These are phyloP conservation scores for Ophthalmolycus amberensis DNA, from an alignment of 2,113 vertebrate species.

Conservation along the genomic window DNA sequence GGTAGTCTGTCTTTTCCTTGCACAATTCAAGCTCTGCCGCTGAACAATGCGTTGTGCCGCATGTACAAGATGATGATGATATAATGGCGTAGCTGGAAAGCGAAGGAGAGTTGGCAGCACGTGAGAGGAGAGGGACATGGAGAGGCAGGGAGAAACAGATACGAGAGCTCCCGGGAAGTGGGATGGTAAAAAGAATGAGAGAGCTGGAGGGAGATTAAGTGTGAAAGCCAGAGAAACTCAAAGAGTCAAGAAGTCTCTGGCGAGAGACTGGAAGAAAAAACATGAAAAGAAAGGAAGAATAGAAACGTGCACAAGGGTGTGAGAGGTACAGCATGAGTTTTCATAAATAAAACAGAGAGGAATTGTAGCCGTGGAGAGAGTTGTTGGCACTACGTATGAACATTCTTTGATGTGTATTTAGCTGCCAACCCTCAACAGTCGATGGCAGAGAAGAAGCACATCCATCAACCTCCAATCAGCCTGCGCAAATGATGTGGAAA, in stretches of 20 bases:
- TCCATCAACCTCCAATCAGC: conserved; percentile 47
- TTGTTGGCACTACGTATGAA: conserved; percentile 3
- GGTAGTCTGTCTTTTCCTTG: conserved; percentile 72
- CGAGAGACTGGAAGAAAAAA: neutral
- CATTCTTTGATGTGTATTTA: neutral
- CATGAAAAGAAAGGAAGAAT: conserved; percentile 1
- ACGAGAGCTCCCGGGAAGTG: conserved; percentile 23
- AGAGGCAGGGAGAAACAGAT: conserved; percentile 46
- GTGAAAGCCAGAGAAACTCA: conserved; percentile 11
- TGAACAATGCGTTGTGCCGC: conserved; percentile 47
- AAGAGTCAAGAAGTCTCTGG: neutral
- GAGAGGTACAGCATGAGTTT: conserved; percentile 1
- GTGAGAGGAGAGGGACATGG: conserved; percentile 25
- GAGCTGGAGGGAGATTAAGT: conserved; percentile 9
- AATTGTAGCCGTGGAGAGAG: conserved; percentile 3
- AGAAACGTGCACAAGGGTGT: conserved; percentile 11
- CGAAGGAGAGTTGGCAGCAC: conserved; percentile 25
- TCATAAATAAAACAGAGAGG: conserved; percentile 16
- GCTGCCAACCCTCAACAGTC: conserved; percentile 2
- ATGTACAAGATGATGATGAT: conserved; percentile 63
- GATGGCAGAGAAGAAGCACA: conserved; percentile 27
- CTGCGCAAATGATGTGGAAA: conserved; percentile 22
- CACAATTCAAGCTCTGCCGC: conserved; percentile 63
- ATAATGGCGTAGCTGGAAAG: conserved; percentile 58
- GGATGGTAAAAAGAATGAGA: conserved; percentile 1